Base-by-base conservation (phyloP, 1,140 invertebrate species). In the Diploscapter pachys region DNA sequence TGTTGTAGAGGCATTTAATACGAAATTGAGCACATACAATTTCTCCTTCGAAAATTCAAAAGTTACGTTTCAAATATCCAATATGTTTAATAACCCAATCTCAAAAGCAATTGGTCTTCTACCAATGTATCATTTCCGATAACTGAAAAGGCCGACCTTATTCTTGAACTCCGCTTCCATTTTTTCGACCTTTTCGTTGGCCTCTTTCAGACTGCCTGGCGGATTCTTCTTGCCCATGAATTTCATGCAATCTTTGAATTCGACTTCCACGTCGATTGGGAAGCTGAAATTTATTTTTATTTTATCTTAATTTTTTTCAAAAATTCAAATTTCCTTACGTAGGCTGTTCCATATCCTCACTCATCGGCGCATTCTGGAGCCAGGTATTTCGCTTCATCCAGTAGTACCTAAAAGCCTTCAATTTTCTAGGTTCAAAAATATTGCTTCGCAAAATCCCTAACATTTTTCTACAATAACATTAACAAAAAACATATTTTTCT, bases 331-430 rank as follows among this genome's bases (percentile, higher is more conserved):
- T 11, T 31, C 9, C 9, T 59, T 11, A 59, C 57, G 9, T 59
- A 48, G 11, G 8, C 48, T 31, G 31, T 31, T 31, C 52, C 49
- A 52, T 68, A 52, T 54, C 52, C 66, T 9, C 5, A 9, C 66
- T 68, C 66, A 11, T 6, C 48, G 53, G 48, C 66, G 56, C 57
- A 68, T 9, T 52, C 6, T 5, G 5, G n/a, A 52, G 5, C 75
- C 75, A 76, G 5, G 55, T 53, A 4, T 76, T 64, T 55, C 67
- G 65, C 50, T 76, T 76, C 3, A 63, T 70, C 49, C 31, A 76
- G 70, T 76, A 76, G 50, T 66, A 76, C 8, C 74, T 71, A 49
- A 13, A 49, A 65, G 31, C 31, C 6, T 68, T 31, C 1, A 50
- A 68, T 68, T 68, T 59, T 68, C 31, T 67, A 71, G 62, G 31